Conservation (phyloP, 2,113 vertebrate species). For the Spilogale gracilis region DNA sequence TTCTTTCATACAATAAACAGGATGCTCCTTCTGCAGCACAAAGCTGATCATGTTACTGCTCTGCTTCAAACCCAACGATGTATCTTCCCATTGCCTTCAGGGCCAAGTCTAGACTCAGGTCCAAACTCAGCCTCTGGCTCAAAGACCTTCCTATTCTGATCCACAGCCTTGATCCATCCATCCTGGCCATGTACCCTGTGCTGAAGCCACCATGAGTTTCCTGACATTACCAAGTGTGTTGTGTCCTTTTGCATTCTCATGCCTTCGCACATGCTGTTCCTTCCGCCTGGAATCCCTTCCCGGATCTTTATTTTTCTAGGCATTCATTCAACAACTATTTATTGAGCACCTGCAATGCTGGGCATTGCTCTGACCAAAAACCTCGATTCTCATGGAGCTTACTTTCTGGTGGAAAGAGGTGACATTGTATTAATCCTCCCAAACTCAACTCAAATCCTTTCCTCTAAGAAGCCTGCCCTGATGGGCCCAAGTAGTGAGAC, state of each 20-base stretch:
- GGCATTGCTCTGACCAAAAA: background rate
- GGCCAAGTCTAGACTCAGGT: background rate
- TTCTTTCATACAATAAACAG: background rate
- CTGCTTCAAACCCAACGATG: background rate
- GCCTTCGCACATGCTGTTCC: background rate
- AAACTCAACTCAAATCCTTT: background rate
- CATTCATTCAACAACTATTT: background rate
- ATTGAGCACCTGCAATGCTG: background rate
- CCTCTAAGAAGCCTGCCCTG: background rate
- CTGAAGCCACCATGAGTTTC: background rate
- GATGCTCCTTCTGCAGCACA: background rate
- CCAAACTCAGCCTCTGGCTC: background rate
- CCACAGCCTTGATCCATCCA: background rate
- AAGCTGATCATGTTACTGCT: background rate
- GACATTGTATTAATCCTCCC: background rate
- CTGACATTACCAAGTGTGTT: fast-evolving
- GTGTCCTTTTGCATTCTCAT: fast-evolving
- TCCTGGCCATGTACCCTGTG: fast-evolving
- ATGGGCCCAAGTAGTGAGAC: background rate
- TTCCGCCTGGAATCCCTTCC: background rate
- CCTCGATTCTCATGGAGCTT: background rate
- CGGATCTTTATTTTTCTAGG: background rate
- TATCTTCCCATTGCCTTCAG: background rate
- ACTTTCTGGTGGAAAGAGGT: background rate
- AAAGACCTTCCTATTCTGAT: background rate